Conservation (phyloP, 2,113 vertebrate species). For the Seriola aureovittata region DNA sequence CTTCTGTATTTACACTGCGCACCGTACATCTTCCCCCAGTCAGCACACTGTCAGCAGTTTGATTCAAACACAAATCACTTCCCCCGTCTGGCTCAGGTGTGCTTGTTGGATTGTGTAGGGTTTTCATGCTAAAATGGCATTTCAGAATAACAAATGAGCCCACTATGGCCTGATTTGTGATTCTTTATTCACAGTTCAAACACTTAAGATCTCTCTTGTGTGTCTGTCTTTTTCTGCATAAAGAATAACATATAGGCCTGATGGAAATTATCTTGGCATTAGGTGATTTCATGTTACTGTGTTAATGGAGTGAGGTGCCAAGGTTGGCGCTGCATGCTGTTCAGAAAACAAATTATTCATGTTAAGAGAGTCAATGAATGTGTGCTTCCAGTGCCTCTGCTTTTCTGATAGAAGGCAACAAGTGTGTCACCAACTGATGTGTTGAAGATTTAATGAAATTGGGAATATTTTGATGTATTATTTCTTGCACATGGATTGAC, state of each 20-base stretch:
- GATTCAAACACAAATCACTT: conserved; percentile 69
- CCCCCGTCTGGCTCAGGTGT: conserved; percentile 55
- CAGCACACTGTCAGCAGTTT: conserved; percentile 67
- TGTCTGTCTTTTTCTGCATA: conserved; percentile 43
- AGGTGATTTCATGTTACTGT: conserved; percentile 58
- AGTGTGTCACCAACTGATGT: conserved; percentile 55
- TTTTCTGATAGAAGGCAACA: conserved; percentile 48
- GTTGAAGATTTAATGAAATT: conserved; percentile 56
- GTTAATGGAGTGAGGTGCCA: conserved; percentile 66
- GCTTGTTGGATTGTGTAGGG: conserved; percentile 58
- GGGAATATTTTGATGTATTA: conserved; percentile 47
- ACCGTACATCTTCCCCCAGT: conserved; percentile 46
- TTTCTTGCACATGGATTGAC: conserved; percentile 37
- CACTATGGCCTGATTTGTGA: conserved; percentile 58
- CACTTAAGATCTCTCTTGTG: conserved; percentile 34
- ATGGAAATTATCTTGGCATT: conserved; percentile 62
- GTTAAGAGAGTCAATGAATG: conserved; percentile 65
- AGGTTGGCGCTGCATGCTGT: conserved; percentile 60
- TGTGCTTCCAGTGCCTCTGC: conserved; percentile 54
- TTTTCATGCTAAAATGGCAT: conserved; percentile 61
- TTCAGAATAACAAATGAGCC: conserved; percentile 65
- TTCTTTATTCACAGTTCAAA: conserved; percentile 60
- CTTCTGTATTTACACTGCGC: conserved; percentile 50
- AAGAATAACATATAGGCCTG: conserved; percentile 65
- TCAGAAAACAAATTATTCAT: conserved; percentile 73